These are phyloP conservation scores for Penaeus vannamei DNA, from an alignment of 1,140 invertebrate genomes.

Conservation along the genomic window DNA sequence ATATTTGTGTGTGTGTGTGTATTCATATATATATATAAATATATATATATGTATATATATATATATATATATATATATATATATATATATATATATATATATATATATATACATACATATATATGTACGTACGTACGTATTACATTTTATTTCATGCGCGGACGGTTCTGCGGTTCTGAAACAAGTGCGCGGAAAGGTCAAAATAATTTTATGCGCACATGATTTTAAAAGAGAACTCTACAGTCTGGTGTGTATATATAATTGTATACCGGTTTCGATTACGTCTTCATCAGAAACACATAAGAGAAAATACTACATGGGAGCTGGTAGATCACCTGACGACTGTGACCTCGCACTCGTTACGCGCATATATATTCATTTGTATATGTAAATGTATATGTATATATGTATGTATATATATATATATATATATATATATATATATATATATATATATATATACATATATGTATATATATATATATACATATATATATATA, in stretches of 20 bases:
- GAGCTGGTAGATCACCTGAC: no score
- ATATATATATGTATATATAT: conserved; percentile 35
- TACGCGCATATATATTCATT: no score
- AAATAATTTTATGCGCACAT: no score
- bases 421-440: conserved; percentile 40
- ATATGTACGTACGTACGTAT: conserved; percentile 4
- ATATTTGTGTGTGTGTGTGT: not conserved
- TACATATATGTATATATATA: not conserved
- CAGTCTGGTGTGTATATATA: no score
- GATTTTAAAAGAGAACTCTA: no score
- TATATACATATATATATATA: not conserved
- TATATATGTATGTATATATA: conserved; percentile 36
- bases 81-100: conserved; percentile 37
- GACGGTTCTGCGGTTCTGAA: no score
- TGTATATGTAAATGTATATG: conserved; percentile 28
- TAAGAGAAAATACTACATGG: no score
- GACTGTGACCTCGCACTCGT: no score
- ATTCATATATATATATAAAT: conserved; percentile 18
- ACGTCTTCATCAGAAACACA: no score
- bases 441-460: conserved; percentile 22
- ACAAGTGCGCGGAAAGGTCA: no score
- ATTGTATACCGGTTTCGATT: no score
- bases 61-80: conserved; percentile 37
- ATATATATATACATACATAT: conserved; percentile 36
- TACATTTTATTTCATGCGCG: no score